phyloP scores from a whole-genome alignment of 2,797 vertebrate genomes.

The Coregonus suidteri region DNA sequence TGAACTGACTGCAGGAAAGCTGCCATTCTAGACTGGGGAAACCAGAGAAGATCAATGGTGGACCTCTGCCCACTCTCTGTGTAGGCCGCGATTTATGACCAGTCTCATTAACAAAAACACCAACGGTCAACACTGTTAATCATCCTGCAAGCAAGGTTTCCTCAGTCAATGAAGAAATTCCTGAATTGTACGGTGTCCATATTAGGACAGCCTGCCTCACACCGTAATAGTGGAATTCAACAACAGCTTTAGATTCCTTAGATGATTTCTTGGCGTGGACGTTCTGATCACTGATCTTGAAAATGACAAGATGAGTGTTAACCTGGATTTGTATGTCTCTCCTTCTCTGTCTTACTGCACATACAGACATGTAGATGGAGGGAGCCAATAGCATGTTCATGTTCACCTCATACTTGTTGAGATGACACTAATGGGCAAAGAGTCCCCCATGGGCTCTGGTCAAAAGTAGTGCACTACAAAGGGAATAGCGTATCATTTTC shows the following conservation, averaged over 20 bases:
- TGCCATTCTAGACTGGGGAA: slow-evolving; percentile 35
- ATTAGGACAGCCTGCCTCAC: background rate
- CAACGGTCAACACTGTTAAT: slow-evolving; percentile 57
- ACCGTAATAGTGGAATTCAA: background rate
- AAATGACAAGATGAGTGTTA: background rate
- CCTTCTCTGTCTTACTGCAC: background rate
- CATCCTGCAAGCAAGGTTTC: slow-evolving; percentile 53
- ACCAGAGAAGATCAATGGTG: slow-evolving; percentile 50
- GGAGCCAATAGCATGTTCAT: background rate
- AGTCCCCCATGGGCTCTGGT: background rate
- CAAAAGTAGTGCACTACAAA: background rate
- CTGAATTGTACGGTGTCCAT: background rate
- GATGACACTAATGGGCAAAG: background rate
- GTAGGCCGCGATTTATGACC: slow-evolving; percentile 59
- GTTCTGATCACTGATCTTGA: background rate
- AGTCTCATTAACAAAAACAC: slow-evolving; percentile 61
- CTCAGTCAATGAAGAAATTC: slow-evolving; percentile 56
- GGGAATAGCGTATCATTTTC: background rate
- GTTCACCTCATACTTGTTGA: background rate
- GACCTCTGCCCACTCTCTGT: slow-evolving; percentile 55
- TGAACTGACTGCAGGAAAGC: slow-evolving; percentile 24
- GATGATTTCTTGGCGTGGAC: background rate
- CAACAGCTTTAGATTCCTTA: background rate
- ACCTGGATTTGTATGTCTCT: background rate
- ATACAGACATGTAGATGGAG: background rate